phyloP scores from a whole-genome alignment of 2,888 invertebrate genomes.

The Frankliniella intonsa region DNA sequence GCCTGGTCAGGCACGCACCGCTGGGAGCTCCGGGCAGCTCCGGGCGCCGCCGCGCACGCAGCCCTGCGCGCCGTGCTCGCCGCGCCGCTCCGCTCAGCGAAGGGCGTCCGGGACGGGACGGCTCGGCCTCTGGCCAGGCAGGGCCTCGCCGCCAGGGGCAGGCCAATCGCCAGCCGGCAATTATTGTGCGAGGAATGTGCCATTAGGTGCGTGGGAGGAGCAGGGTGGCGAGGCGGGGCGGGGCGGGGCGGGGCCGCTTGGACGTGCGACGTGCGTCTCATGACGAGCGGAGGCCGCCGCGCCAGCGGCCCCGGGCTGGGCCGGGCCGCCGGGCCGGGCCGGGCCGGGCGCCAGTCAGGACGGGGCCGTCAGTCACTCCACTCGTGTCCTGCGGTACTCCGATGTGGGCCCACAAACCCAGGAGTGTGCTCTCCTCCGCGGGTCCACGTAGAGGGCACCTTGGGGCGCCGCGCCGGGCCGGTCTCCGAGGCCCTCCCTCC shows the following conservation, averaged over 20 bases:
- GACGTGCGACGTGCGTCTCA: neutral
- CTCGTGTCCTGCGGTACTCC: too few relatives aligned
- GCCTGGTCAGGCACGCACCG: neutral
- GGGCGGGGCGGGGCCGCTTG: neutral
- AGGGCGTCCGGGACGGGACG: neutral
- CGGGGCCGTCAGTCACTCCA: too few relatives aligned
- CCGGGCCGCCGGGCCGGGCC: neutral
- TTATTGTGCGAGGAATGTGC: conserved; percentile 24
- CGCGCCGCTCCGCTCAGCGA: too few relatives aligned
- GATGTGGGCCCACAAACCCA: too few relatives aligned
- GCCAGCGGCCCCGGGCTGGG: neutral
- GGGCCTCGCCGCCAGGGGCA: neutral
- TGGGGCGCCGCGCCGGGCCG: too few relatives aligned
- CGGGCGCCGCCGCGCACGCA: neutral
- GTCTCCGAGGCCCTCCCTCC: neutral
- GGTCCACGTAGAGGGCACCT: too few relatives aligned
- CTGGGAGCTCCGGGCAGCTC: neutral
- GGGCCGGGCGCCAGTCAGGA: too few relatives aligned
- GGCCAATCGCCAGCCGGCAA: conserved; percentile 8
- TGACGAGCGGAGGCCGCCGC: neutral
- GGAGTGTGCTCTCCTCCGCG: too few relatives aligned
- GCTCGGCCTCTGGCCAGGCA: neutral
- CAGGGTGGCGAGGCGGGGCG: neutral
- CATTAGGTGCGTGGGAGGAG: conserved; percentile 14
- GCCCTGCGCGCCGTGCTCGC: neutral